phyloP scores from a whole-genome alignment of 2,113 vertebrate genomes.

The Chloebia gouldiae region DNA sequence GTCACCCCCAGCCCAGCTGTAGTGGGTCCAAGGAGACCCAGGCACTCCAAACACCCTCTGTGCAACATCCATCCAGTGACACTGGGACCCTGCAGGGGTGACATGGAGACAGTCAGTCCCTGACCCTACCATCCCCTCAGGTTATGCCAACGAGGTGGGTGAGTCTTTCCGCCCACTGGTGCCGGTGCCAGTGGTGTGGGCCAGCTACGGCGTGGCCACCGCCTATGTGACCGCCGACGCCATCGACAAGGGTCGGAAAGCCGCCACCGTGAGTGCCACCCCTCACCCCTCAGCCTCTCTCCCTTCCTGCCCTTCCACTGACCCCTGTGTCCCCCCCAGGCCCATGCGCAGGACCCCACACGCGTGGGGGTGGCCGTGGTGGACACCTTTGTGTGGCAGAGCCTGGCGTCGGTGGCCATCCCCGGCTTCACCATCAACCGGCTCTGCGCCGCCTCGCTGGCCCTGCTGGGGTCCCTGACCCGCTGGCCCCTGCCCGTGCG shows the following conservation, averaged over 20 bases:
- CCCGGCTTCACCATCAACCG: constrained; percentile 97
- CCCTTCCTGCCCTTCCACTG: fast-evolving
- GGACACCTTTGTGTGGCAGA: constrained; percentile 96
- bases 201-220: constrained; percentile 87
- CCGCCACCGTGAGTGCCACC: constrained; percentile 78
- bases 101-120: fast-evolving
- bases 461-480: constrained; percentile 81
- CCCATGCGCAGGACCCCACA: constrained; percentile 62
- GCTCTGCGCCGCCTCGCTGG: constrained; percentile 85
- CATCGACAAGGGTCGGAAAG: constrained; percentile 90
- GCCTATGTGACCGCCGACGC: constrained; percentile 91
- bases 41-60: not conserved
- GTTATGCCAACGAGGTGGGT: constrained; percentile 95
- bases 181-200: constrained; percentile 85
- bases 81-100: not conserved
- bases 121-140: constrained; percentile 48
- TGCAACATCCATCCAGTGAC: not conserved
- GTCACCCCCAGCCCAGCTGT: not conserved
- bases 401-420: constrained; percentile 91
- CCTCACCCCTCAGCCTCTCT: fast-evolving
- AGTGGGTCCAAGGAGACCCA: not conserved
- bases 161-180: constrained; percentile 92
- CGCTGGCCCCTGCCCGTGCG: constrained; percentile 85
- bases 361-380: constrained; percentile 82
- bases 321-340: constrained; percentile 41